phyloP scores from a whole-genome alignment of 2,113 vertebrate species.

The Agapornis roseicollis region DNA sequence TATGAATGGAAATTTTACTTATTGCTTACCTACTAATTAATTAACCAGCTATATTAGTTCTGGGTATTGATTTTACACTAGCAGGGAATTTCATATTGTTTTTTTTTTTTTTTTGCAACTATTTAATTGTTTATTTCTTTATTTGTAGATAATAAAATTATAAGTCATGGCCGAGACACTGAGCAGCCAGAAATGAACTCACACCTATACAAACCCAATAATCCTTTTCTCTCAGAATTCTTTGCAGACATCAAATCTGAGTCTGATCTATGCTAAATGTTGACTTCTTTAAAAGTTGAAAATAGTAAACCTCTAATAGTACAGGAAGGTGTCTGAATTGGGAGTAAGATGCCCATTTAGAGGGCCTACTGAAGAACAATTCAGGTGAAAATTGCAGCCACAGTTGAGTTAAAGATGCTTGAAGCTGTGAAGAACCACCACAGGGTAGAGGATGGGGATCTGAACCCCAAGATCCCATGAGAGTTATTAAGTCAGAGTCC shows the following conservation, averaged over 20 bases:
- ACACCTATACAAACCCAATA: neutral
- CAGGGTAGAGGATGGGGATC: neutral
- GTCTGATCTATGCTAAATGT: neutral
- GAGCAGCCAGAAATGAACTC: neutral
- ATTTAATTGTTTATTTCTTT: neutral
- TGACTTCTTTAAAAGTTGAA: neutral
- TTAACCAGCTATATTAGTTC: neutral
- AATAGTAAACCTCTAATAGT: neutral
- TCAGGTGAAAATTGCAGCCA: neutral
- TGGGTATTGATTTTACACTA: neutral
- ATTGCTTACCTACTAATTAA: constrained; percentile 12
- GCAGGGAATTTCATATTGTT: neutral
- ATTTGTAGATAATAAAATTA: neutral
- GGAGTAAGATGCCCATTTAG: neutral
- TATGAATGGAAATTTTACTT: neutral
- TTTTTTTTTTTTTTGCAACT: neutral
- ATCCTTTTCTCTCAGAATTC: neutral
- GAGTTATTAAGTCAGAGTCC: neutral
- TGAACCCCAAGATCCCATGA: neutral
- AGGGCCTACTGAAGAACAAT: neutral
- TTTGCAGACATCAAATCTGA: neutral
- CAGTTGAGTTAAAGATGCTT: neutral
- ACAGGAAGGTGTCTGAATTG: neutral
- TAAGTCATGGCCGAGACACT: neutral
- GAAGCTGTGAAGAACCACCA: fast-evolving